Percentiles rank a stretch among this genome's conserved stretches.
These are phyloP conservation scores for Ethmia dodecea DNA, from an alignment of 2,888 invertebrate species.

Conservation along the genomic window DNA sequence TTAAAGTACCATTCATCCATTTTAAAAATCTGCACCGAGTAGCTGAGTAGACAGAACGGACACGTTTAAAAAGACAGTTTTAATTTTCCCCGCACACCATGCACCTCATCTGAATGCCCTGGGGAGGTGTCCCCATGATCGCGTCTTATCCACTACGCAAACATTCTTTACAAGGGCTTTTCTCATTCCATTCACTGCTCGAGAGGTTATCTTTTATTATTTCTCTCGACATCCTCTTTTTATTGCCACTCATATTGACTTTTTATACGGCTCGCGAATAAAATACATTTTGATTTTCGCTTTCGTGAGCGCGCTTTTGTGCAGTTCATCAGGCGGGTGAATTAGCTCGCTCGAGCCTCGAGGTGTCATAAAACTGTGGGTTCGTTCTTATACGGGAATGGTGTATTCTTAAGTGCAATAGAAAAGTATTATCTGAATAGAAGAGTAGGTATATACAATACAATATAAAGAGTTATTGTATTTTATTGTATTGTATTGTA, in stretches of 20 bases:
- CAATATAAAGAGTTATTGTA: no score
- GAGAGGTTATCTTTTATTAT: constrained; percentile 75
- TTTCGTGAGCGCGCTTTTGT: constrained; percentile 55
- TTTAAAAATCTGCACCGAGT: no score
- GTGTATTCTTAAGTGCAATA: no score
- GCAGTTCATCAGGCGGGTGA: constrained; percentile 57
- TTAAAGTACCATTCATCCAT: no score
- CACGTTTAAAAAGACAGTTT: constrained; percentile 45
- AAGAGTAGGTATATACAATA: no score
- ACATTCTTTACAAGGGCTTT: constrained; percentile 73
- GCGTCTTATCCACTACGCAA: constrained; percentile 74
- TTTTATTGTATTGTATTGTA: no score
- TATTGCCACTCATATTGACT: constrained; percentile 76
- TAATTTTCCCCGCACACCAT: neutral
- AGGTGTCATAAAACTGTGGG: constrained; percentile 56
- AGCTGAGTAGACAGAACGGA: constrained; percentile 26
- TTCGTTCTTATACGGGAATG: no score
- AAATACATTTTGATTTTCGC: constrained; percentile 77
- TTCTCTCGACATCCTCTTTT: constrained; percentile 66
- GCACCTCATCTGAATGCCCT: constrained; percentile 6
- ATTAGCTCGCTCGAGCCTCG: constrained; percentile 61
- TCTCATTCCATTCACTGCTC: constrained; percentile 66
- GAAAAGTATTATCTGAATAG: no score
- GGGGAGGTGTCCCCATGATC: constrained; percentile 70
- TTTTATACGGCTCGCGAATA: constrained; percentile 72